Evolutionary conservation across 1,140 invertebrate species (phyloP), one percentile per base, ranked within the genome.

Genomic region (Caenorhabditis brenneri): DNA sequence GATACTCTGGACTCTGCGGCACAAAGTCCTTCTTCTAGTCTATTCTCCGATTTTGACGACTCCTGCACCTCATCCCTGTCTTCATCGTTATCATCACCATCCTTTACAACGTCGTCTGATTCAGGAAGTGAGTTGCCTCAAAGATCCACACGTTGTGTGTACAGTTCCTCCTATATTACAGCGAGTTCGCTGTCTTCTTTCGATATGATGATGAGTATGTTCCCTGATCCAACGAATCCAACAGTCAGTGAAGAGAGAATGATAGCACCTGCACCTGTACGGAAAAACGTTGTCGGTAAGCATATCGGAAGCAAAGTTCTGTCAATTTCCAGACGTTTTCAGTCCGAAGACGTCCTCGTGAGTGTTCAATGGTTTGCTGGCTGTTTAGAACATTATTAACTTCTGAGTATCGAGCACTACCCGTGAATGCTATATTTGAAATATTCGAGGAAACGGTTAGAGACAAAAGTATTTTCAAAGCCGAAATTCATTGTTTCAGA

Each of bases 361-460:
- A 83, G 55, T 83, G 82, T 31, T 79, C 69, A 16, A 83, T 83
- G 82, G 78, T 83, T 46, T 83, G 82, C 49, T 83, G 82, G 82
- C 58, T 83, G 27, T 83, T 83, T 51, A 65, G 82, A 42, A 83
- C 82, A 16, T 49, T 83, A 22, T 42, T 83, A 15, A 83, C 82
- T 27, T 83, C 82, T 1, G 82, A 83, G 27, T 83, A 83, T 79
- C 82, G 82, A 29, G 82, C 82, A 2, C 27, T 83, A 1, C 82
- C 82, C 16, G 58, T 79, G 2, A 83, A 83, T 29, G 82, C 82
- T 10, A 83, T 83, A 24, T 83, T 83, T n/a, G 82, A 79, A 33
- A 79, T 83, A n/a, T 83, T 83, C 33, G 82, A 83, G 48, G 78
- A 80, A 19, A 83, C 74, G 24, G 82, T 83, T 22, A 53, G 24